Base-by-base conservation (phyloP, 2,797 vertebrate genomes). In the Jordanella pulchra region DNA sequence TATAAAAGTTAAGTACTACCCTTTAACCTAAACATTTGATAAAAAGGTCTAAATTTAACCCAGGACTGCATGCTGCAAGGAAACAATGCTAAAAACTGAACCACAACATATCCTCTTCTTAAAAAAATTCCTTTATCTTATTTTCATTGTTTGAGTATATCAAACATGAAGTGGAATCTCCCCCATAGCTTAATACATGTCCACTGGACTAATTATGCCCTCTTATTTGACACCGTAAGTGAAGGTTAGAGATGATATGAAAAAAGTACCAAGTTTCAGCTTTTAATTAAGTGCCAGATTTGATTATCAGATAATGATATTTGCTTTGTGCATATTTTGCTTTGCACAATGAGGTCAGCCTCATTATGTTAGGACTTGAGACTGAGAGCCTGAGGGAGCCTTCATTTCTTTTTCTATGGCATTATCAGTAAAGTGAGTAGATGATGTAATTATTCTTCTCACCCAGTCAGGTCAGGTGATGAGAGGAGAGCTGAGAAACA, bases 271-370 rank as follows among this genome's bases (percentile, higher is more conserved):
- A 71, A 54, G 50, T 58, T 63, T 58, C 3, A 15, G 5, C 54
- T 78, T 86, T 85, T 85, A 84, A 87, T 90, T 71, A 87, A 82
- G 79, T 73, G 69, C 50, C 69, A 68, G 65, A 76, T 74, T 65
- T 78, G 65, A 85, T 80, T 80, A 30, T 3, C 67, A 74, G 72
- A 80, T 83, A 80, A 84, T 81, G 71, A 85, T 81, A 79, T 91
- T 85, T 80, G 75, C 84, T 86, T 84, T 84, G 81, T 83, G 65
- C 42, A 80, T 53, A 85, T 83, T 74, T 75, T 44, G 75, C 61
- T 79, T 81, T 76, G 79, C 73, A 78, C 58, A 55, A 18, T 15
- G 58, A 75, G 47, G 86, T 87, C 78, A 80, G 23, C 56, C 70
- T 86, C 67, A 77, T 81, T 87, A 79, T 86, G 84, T 84, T 53